phyloP scores from a whole-genome alignment of 2,113 vertebrate species.

The Nerophis ophidion region DNA sequence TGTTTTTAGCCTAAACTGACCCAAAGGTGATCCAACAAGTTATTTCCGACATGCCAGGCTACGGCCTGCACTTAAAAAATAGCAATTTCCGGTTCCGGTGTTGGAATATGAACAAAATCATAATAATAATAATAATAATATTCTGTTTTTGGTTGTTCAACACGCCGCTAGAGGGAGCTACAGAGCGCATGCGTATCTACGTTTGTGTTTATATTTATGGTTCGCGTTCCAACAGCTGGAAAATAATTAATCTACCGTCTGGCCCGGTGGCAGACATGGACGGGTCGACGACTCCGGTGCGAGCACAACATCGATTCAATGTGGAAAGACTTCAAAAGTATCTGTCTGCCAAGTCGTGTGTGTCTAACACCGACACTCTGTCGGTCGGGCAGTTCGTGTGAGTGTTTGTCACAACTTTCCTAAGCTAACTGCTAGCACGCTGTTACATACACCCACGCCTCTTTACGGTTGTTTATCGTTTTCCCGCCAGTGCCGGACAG shows the following conservation, averaged over 20 bases:
- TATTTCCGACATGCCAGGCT: no score
- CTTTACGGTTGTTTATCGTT: neutral
- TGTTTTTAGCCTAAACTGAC: no score
- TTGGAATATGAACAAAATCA: no score
- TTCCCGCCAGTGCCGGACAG: slow-evolving; percentile 76
- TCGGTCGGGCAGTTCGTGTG: slow-evolving; percentile 80
- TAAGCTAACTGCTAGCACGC: neutral
- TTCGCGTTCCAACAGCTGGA: neutral
- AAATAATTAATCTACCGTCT: slow-evolving; percentile 20
- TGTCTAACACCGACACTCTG: slow-evolving; percentile 58
- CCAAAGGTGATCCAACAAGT: no score
- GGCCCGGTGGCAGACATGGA: slow-evolving; percentile 46
- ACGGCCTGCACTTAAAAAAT: no score
- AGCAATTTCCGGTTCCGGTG: no score
- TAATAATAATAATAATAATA: no score
- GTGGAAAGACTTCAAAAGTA: slow-evolving; percentile 68
- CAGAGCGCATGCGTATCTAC: no score
- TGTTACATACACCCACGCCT: neutral
- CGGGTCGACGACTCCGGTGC: slow-evolving; percentile 61
- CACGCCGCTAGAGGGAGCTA: no score
- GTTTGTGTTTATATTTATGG: neutral
- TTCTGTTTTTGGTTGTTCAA: no score
- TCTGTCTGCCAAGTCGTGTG: slow-evolving; percentile 56
- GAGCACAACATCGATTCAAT: slow-evolving; percentile 75
- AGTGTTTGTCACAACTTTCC: slow-evolving; percentile 3